These are phyloP conservation scores for Melipona bicolor DNA, from an alignment of 2,888 invertebrate genomes.

Conservation along the genomic window DNA sequence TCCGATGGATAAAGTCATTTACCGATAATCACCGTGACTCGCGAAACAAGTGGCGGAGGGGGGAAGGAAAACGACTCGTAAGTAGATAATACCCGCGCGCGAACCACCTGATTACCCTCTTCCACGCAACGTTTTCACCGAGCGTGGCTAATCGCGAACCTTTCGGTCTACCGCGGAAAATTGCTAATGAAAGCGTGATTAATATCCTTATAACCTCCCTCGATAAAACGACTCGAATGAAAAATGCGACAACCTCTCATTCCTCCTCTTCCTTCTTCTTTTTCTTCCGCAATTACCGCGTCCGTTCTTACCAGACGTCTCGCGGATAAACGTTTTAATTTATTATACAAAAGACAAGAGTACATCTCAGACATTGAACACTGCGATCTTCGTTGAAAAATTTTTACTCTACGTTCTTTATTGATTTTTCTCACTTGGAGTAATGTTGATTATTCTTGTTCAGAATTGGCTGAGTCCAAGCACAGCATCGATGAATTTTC, in stretches of 20 bases:
- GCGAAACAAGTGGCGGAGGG: too few relatives aligned
- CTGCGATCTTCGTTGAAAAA: too few relatives aligned
- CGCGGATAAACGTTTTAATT: too few relatives aligned
- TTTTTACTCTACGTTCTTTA: too few relatives aligned
- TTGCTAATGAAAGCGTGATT: conserved; percentile 14
- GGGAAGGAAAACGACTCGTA: too few relatives aligned
- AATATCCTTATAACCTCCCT: conserved; percentile 1
- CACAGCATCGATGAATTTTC: too few relatives aligned
- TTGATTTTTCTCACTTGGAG: too few relatives aligned
- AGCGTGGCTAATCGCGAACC: conserved; percentile 15
- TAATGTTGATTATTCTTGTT: too few relatives aligned
- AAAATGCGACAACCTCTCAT: neutral
- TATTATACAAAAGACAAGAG: too few relatives aligned
- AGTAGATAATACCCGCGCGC: neutral
- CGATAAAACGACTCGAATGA: neutral
- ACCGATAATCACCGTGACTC: neutral
- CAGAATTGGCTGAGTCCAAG: too few relatives aligned
- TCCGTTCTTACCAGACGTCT: neutral
- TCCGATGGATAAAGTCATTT: neutral
- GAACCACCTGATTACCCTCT: conserved; percentile 3
- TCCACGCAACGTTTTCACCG: conserved; percentile 1
- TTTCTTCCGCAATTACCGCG: neutral
- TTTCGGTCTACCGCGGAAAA: neutral
- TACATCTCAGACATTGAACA: too few relatives aligned
- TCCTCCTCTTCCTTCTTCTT: neutral